Evolutionary conservation across 2,888 invertebrate genomes (phyloP).

Genomic region (Parnassius orleans): DNA sequence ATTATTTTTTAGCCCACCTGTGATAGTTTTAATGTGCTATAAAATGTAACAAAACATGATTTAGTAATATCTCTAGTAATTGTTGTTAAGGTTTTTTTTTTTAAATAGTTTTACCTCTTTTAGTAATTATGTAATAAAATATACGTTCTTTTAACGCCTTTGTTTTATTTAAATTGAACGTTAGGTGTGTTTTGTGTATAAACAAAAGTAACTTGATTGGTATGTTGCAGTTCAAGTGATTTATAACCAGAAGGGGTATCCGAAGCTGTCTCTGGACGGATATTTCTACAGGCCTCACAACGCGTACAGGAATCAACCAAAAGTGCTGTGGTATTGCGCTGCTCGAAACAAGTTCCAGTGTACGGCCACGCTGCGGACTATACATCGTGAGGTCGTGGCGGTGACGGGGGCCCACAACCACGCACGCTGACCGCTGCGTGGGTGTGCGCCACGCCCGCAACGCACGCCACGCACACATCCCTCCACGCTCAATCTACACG

Average conservation of each 20-base stretch:
- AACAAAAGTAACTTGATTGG: slow-evolving; percentile 27
- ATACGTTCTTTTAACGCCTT: slow-evolving; percentile 1
- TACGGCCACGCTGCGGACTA: slow-evolving; percentile 59
- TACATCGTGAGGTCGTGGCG: slow-evolving; percentile 55
- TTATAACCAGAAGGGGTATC: slow-evolving; percentile 62
- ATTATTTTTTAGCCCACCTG: background rate
- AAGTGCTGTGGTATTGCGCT: slow-evolving; percentile 69
- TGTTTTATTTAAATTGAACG: slow-evolving; percentile 11
- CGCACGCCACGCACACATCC: slow-evolving; percentile 23
- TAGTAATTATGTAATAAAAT: slow-evolving; percentile 1
- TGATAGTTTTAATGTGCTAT: slow-evolving; percentile 18
- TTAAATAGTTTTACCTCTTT: background rate
- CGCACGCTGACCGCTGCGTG: slow-evolving; percentile 45
- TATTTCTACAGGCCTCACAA: slow-evolving; percentile 70
- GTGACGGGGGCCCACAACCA: slow-evolving; percentile 62
- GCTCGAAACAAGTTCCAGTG: slow-evolving; percentile 61
- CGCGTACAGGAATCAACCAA: slow-evolving; percentile 67
- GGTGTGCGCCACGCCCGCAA: slow-evolving; percentile 34
- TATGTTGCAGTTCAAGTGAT: slow-evolving; percentile 61
- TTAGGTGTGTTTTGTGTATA: background rate
- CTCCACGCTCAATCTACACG: slow-evolving; percentile 40
- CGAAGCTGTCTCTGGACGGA: slow-evolving; percentile 61
- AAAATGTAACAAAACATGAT: background rate
- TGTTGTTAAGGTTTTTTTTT: background rate
- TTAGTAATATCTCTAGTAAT: background rate